Evolutionary conservation across 2,113 vertebrate genomes (phyloP).

Genomic region (Chiloscyllium plagiosum): DNA sequence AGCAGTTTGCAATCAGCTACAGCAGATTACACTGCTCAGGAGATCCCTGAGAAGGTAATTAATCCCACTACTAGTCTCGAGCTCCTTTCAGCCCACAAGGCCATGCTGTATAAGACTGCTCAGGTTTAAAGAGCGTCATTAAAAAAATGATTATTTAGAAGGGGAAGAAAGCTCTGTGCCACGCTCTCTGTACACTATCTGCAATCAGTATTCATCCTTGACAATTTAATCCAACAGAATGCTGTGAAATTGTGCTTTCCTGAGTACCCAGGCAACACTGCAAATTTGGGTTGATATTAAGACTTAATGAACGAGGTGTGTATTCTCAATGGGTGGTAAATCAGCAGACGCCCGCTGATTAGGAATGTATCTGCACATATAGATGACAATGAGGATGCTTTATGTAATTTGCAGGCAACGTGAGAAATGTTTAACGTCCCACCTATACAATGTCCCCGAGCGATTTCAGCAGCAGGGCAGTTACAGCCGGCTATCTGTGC

Average conservation of each 20-base stretch:
- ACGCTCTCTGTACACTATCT: background rate
- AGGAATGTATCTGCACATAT: background rate
- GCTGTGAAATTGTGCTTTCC: background rate
- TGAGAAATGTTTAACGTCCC: background rate
- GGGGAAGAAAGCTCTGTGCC: background rate
- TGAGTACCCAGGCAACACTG: background rate
- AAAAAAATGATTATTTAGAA: background rate
- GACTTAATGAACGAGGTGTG: background rate
- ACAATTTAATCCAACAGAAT: background rate
- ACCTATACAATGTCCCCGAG: no score
- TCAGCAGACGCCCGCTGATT: background rate
- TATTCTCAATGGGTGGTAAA: background rate
- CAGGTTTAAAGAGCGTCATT: background rate
- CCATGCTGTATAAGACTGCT: background rate
- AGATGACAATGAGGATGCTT: background rate
- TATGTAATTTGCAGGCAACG: background rate
- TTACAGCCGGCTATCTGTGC: background rate
- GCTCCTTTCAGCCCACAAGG: background rate
- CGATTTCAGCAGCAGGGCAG: background rate
- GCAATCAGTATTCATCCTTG: background rate
- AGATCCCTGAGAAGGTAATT: constrained; percentile 24
- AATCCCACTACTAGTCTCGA: constrained; percentile 25
- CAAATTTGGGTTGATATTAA: background rate
- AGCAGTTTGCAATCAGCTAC: background rate
- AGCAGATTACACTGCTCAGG: background rate